Evolutionary conservation across 2,888 invertebrate genomes (phyloP), one percentile per base, ranked within the genome.

Genomic region (Philhelius pedissequus): DNA sequence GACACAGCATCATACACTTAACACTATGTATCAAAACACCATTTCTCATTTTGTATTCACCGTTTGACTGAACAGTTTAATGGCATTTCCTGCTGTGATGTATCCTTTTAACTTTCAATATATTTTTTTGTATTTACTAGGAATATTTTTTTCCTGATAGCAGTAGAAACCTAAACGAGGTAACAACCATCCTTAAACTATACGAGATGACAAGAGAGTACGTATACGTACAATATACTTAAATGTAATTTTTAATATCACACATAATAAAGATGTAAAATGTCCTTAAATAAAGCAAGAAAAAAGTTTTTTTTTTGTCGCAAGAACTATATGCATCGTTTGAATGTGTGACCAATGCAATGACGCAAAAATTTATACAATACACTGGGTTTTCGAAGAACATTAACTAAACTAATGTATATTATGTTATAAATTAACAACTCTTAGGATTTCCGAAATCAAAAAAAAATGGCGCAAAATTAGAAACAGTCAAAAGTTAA

Each of bases 201-300:
- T 13, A 45, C 45, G 18, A 45, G 20, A n/a, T n/a, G n/a, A n/a
- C n/a, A n/a, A n/a, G n/a, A n/a, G n/a, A n/a, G n/a, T n/a, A n/a
- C n/a, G n/a, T n/a, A n/a, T n/a, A n/a, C n/a, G n/a, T 48, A 48
- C 9, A 69, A 70, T 58, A 50, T 32, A n/a, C 45, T 45, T 45
- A 54, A 48, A 66, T 52, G 83, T 79, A 66, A 83, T 84, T 84
- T 83, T 84, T 84, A 84, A 84, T 84, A 79, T 84, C 75, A 50
- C 83, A 84, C 83, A 79, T 79, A 84, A 84, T 84, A 84, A 75
- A 70, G 83, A 70, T 20, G n/a, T 56, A 69, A 66, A 54, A 52
- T 22, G 74, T 75, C 52, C 79, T 52, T 7, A 50, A 69, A 69
- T 40, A 35, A 13, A 6, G 15, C 64, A 66, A 25, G 58, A 58